These are phyloP conservation scores for Villa cingulata DNA, from an alignment of 2,888 invertebrate species.

Conservation along the genomic window DNA sequence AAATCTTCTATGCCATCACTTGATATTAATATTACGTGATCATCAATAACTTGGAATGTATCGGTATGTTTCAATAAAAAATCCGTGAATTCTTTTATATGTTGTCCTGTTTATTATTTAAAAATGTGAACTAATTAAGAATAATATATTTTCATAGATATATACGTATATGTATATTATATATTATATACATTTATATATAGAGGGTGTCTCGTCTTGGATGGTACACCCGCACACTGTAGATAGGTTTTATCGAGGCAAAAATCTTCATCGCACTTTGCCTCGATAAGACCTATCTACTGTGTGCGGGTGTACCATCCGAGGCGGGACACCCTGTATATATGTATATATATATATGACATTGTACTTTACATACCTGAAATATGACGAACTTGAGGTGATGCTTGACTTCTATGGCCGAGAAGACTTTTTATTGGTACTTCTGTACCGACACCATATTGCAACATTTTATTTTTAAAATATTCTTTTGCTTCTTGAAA, in stretches of 20 bases:
- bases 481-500: slow-evolving; percentile 95
- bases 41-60: slow-evolving; percentile 72
- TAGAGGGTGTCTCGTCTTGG: too few species aligned
- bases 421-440: slow-evolving; percentile 93
- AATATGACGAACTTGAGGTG: slow-evolving; percentile 92
- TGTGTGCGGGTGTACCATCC: too few species aligned
- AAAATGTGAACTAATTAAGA: background rate
- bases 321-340: too few species aligned
- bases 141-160: background rate
- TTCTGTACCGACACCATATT: slow-evolving; percentile 91
- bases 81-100: slow-evolving; percentile 86
- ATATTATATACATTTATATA: too few species aligned
- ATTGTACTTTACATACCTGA: slow-evolving; percentile 42
- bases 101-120: slow-evolving; percentile 46
- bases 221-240: too few species aligned
- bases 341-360: too few species aligned
- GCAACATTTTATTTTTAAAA: slow-evolving; percentile 86
- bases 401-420: slow-evolving; percentile 92
- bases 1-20: slow-evolving; percentile 53
- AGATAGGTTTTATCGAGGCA: too few species aligned
- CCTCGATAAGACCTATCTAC: too few species aligned
- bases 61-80: slow-evolving; percentile 75
- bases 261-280: too few species aligned
- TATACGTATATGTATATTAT: too few species aligned
- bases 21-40: slow-evolving; percentile 66